Percentiles rank a stretch among this genome's conserved stretches.
These are phyloP conservation scores for Meriones unguiculatus DNA, from an alignment of 2,113 vertebrate genomes.

Conservation along the genomic window DNA sequence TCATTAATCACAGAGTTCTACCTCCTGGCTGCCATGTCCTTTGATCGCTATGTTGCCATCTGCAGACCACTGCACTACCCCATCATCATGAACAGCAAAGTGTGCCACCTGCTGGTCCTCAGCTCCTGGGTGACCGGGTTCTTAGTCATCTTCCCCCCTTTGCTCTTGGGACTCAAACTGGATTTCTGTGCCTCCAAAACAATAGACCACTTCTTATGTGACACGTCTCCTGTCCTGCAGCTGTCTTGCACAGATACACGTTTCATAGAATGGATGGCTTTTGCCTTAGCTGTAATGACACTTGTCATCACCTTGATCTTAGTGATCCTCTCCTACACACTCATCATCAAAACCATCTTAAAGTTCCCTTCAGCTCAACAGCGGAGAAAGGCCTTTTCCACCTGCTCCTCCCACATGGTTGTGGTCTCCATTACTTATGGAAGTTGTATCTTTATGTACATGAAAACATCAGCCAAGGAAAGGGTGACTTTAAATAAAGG, in stretches of 20 bases:
- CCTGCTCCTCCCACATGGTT: slow-evolving; percentile 46
- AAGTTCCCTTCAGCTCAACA: slow-evolving; percentile 4
- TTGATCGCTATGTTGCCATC: slow-evolving; percentile 69
- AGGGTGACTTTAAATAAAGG: slow-evolving; percentile 12
- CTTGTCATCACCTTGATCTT: slow-evolving; percentile 4
- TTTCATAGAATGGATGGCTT: background rate
- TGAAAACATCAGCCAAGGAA: slow-evolving; percentile 46
- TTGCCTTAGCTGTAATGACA: background rate
- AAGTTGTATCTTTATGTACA: slow-evolving; percentile 49
- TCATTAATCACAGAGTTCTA: slow-evolving; percentile 63
- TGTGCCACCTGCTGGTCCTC: background rate
- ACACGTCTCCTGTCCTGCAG: slow-evolving; percentile 26
- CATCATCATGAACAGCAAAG: slow-evolving; percentile 48
- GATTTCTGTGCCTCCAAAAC: slow-evolving; percentile 47
- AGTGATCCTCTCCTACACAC: slow-evolving; percentile 3
- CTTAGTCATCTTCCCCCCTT: slow-evolving; percentile 21
- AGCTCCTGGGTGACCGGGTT: slow-evolving; percentile 56
- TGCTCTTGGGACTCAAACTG: slow-evolving; percentile 26
- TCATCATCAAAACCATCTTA: slow-evolving; percentile 5
- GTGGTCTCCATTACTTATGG: slow-evolving; percentile 54
- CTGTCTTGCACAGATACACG: slow-evolving; percentile 53
- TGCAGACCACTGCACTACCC: slow-evolving; percentile 61
- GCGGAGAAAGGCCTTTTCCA: slow-evolving; percentile 31
- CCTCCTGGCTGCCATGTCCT: slow-evolving; percentile 71
- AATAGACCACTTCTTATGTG: slow-evolving; percentile 55